These are phyloP conservation scores for Dichetophora obliterata DNA, from an alignment of 2,888 invertebrate species.

Conservation along the genomic window DNA sequence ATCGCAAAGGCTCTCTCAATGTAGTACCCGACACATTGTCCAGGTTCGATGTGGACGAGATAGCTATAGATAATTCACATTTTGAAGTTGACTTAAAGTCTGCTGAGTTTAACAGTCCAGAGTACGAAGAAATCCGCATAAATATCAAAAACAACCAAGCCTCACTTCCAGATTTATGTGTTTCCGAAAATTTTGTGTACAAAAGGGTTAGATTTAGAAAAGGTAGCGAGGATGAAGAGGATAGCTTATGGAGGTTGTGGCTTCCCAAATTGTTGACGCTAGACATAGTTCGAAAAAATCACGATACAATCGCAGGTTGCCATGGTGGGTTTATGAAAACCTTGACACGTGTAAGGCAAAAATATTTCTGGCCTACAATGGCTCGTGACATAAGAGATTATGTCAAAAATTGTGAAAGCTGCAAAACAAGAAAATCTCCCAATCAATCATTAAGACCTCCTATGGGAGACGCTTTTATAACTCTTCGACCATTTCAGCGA, in stretches of 20 bases:
- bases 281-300: neutral
- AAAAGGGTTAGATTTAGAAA: neutral
- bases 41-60: neutral
- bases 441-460: neutral
- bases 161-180: neutral
- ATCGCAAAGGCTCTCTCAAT: constrained; percentile 6
- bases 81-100: constrained; percentile 1
- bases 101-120: neutral
- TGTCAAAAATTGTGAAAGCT: neutral
- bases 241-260: neutral
- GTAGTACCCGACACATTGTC: neutral
- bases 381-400: neutral
- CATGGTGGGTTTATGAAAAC: neutral
- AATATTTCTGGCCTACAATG: constrained; percentile 3
- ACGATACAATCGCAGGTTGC: neutral
- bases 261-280: neutral
- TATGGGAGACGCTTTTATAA: neutral
- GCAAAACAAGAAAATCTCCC: neutral
- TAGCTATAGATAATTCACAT: neutral
- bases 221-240: too few species aligned
- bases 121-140: neutral
- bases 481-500: neutral
- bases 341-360: neutral
- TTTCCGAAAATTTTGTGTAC: neutral
- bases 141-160: neutral